Base-by-base conservation (phyloP, 1,140 invertebrate genomes). In the Philopotamus ludificatus region DNA sequence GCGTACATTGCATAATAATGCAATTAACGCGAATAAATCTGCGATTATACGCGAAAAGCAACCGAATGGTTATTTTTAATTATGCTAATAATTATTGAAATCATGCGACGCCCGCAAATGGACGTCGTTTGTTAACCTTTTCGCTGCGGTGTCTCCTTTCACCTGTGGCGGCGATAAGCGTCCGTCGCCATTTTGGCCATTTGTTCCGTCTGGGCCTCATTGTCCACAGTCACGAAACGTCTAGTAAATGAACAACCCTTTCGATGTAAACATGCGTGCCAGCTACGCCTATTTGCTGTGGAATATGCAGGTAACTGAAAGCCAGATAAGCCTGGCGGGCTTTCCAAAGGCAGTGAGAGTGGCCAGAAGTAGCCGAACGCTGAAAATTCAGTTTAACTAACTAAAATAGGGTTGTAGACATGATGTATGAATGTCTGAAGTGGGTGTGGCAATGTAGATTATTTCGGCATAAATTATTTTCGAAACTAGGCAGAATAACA, bases 1-100 rank as follows among this genome's bases (percentile, higher is more conserved):
- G 12, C 28, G 28, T 7, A 34, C 28, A n/a, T 21, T 21, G 54
- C 23, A 57, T 57, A 57, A 57, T 57, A 57, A 57, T 57, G 34
- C 54, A 57, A 28, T 57, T 57, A 57, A 39, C 21, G 34, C 4
- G 20, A 25, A 26, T 28, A 42, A 42, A 57, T 39, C 42, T 57
- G 39, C 54, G 28, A 57, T 57, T 57, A 41, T 22, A 53, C n/a
- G 42, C 54, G 39, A 16, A 28, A 41, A 3, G 51, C 51, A 54
- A 54, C 28, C 51, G 41, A 54, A 54, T 34, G n/a, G n/a, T n/a
- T n/a, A n/a, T n/a, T 34, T 34, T 34, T 34, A 12, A 34, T 7
- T 34, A 12, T 34, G 12, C 28, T 34, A 34, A 34, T 34, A 34
- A 34, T 34, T 34, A 34, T 7, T 34, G 4, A 34, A 12, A 34